Evolutionary conservation across 2,888 invertebrate genomes (phyloP).

Genomic region (Caenorhabditis imperialis): DNA sequence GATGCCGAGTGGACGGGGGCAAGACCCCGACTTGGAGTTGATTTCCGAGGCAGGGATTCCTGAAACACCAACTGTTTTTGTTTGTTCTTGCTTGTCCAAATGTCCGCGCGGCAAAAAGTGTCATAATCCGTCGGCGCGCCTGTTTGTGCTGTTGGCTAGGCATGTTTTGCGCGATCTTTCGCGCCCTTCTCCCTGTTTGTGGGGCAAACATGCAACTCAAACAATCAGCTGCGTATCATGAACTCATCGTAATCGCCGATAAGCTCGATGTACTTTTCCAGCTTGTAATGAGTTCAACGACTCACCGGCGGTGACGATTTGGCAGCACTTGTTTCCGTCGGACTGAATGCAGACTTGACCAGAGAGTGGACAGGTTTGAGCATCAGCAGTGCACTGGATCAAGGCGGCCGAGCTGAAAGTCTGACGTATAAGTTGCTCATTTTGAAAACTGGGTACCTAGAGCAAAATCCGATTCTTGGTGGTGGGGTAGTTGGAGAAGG

Average conservation of each 20-base stretch:
- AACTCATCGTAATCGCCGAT: no score
- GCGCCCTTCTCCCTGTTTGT: slow-evolving; percentile 16
- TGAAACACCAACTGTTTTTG: slow-evolving; percentile 39
- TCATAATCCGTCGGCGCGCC: slow-evolving; percentile 40
- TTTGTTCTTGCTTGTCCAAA: slow-evolving; percentile 1
- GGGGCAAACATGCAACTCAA: slow-evolving; percentile 25
- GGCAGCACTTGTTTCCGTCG: slow-evolving; percentile 76
- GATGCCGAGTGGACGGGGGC: slow-evolving; percentile 75
- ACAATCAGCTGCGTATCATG: slow-evolving; percentile 1
- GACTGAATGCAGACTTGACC: slow-evolving; percentile 75
- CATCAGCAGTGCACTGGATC: slow-evolving; percentile 74
- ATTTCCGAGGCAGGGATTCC: slow-evolving; percentile 77
- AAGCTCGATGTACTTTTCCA: no score
- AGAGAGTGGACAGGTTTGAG: slow-evolving; percentile 72
- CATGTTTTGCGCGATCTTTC: slow-evolving; percentile 39
- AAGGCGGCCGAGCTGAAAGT: slow-evolving; percentile 67
- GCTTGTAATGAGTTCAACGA: no score
- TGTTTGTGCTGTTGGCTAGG: slow-evolving; percentile 14
- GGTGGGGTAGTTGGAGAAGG: slow-evolving; percentile 49
- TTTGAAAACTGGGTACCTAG: slow-evolving; percentile 41
- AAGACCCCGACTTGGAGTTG: slow-evolving; percentile 75
- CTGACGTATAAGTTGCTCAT: neutral
- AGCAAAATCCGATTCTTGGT: slow-evolving; percentile 64
- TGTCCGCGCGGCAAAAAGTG: slow-evolving; percentile 24
- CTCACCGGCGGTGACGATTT: slow-evolving; percentile 70